These are phyloP conservation scores for Montipora efflorescens DNA, from an alignment of 64 coral and sea anemone genomes.

Conservation along the genomic window DNA sequence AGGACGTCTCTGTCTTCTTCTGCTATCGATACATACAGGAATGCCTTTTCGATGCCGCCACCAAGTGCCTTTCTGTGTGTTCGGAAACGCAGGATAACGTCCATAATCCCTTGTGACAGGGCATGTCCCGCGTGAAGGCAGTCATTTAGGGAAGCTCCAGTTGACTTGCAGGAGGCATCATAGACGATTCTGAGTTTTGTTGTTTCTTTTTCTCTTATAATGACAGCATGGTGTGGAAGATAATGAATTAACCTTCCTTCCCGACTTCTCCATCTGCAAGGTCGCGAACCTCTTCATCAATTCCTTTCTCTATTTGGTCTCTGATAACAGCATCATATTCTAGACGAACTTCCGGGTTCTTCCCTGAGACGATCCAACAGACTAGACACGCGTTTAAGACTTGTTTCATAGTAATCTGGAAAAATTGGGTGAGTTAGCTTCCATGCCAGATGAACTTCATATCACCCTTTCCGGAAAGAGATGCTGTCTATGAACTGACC, in stretches of 20 bases:
- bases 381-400: conserved; percentile 15
- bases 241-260: conserved; percentile 58
- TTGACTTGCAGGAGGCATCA: conserved; percentile 7
- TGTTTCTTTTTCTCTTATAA: conserved; percentile 58
- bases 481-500: conserved; percentile 53
- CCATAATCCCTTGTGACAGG: conserved; percentile 37
- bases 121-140: conserved; percentile 57
- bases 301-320: conserved; percentile 49
- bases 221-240: conserved; percentile 63
- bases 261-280: conserved; percentile 6
- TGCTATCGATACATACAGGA: conserved; percentile 52
- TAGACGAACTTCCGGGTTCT: conserved; percentile 29
- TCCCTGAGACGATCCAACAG: conserved; percentile 50
- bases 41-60: conserved; percentile 67
- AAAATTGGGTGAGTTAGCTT: conserved; percentile 48
- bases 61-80: conserved; percentile 42
- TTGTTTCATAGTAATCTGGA: conserved; percentile 60
- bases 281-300: conserved; percentile 59
- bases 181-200: too few species aligned
- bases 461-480: conserved; percentile 23
- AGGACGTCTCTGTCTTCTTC: conserved; percentile 38
- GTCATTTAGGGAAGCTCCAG: conserved; percentile 62
- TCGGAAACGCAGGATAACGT: conserved; percentile 63
- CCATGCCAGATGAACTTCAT: conserved; percentile 62
- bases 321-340: conserved; percentile 75